Evolutionary conservation across 2,797 vertebrate genomes (phyloP), one percentile per base, ranked within the genome.

Genomic region (Notolabrus celidotus): DNA sequence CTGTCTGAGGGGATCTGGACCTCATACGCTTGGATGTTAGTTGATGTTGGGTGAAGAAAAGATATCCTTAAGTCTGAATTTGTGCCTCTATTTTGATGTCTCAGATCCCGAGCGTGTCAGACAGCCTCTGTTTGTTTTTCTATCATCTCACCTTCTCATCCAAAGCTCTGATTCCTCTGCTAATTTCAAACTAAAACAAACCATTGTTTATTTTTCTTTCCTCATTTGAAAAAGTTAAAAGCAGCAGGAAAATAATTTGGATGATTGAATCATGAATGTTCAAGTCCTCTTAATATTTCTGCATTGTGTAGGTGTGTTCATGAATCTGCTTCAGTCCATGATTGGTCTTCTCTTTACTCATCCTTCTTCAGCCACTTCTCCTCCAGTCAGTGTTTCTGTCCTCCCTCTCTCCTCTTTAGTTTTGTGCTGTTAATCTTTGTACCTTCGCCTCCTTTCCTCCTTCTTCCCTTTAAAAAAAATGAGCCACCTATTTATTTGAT

Each of bases 181-280:
- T 94, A 91, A 91, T 94, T 95, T 95, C 89, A 92, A 71, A 90
- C 91, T 74, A 47, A 81, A 80, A 79, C 88, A 96, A 96, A 95
- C 93, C 95, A 96, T 96, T 92, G 92, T 95, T 92, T 84, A 87
- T 95, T 95, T n/a, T n/a, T n/a, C n/a, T n/a, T n/a, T n/a, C n/a
- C n/a, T n/a, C n/a, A n/a, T 97, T 96, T 96, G 88, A 95, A 94
- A 95, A 46, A 46, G 20, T 91, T 95, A 92, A 94, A 33, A 7
- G 12, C 57, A 66, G 64, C 7, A 49, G 38, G 25, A 15, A 3
- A 51, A 85, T 74, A 63, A 77, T 82, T 82, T 82, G 71, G 92
- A 93, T 93, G 89, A 93, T 93, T 90, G 33, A 85, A 95, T 94
- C 92, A 94, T 94, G 71, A 29, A 94, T 94, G 94, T 93, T 94